phyloP scores from a whole-genome alignment of 1,140 invertebrate genomes.

The Drepana arcuata region DNA sequence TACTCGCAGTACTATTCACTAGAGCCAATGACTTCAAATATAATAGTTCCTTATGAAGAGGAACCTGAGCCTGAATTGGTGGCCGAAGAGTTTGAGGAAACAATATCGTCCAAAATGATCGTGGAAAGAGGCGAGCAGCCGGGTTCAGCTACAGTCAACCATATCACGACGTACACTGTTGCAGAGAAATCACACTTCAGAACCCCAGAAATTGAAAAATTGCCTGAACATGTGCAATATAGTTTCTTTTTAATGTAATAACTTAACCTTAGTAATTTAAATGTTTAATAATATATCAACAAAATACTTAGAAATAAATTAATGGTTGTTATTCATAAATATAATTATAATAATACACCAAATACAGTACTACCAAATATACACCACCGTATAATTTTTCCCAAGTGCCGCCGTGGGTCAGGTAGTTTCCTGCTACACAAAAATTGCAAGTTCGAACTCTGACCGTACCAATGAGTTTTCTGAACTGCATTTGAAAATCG shows the following conservation, averaged over 20 bases:
- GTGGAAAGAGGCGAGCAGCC: slow-evolving; percentile 43
- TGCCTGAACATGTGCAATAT: slow-evolving; percentile 63
- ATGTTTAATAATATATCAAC: slow-evolving; percentile 7
- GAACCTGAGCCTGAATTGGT: slow-evolving; percentile 20
- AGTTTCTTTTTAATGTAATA: slow-evolving; percentile 49
- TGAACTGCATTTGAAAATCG: too few species aligned
- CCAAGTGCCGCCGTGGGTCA: too few species aligned
- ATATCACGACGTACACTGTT: slow-evolving; percentile 53
- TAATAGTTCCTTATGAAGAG: slow-evolving; percentile 15
- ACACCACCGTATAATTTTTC: too few species aligned
- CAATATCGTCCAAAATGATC: slow-evolving; percentile 41
- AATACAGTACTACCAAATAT: too few species aligned
- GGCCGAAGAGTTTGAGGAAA: slow-evolving; percentile 55
- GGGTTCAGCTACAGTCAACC: slow-evolving; percentile 44
- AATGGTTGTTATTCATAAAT: too few species aligned
- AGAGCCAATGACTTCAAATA: slow-evolving; percentile 23
- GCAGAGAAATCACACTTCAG: slow-evolving; percentile 53
- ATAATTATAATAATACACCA: too few species aligned
- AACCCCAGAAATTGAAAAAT: slow-evolving; percentile 41
- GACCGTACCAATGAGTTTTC: too few species aligned
- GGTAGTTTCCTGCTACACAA: too few species aligned
- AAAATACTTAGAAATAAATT: not conserved
- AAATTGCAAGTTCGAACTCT: too few species aligned
- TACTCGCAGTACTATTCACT: slow-evolving; percentile 35
- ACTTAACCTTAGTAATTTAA: slow-evolving; percentile 2